A percentile compares a stretch with the other conserved stretches of the same genome.
Evolutionary conservation across 30 jellyfish, hydroid and myxozoan genomes (phyloP).

Genomic region (Pelagia noctiluca): DNA sequence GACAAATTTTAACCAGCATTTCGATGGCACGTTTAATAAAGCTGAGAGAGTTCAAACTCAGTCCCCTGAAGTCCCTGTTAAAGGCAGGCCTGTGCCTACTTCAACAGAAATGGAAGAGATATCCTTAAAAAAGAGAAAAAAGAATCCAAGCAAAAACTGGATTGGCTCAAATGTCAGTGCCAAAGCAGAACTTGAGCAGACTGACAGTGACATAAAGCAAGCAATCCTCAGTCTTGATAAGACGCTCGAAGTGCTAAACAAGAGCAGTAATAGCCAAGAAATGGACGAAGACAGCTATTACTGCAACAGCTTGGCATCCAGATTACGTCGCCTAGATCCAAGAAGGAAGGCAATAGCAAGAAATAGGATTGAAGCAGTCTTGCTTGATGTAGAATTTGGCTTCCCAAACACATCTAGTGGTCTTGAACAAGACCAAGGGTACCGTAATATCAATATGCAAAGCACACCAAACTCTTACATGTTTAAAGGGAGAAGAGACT

Average conservation of each 20-base stretch:
- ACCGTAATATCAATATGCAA: no score
- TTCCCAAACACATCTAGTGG: neutral
- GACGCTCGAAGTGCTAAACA: conserved; percentile 19
- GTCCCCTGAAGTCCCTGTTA: neutral
- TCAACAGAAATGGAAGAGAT: neutral
- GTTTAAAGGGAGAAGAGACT: neutral
- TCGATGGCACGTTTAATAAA: neutral
- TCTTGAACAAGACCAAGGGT: neutral
- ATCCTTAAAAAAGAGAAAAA: neutral
- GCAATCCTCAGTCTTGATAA: conserved; percentile 29
- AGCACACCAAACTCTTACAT: no score
- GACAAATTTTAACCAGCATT: neutral
- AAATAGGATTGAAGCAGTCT: conserved; percentile 8
- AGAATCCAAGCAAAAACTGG: conserved; percentile 16
- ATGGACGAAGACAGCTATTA: conserved; percentile 9
- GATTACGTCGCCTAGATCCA: neutral
- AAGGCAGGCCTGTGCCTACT: neutral
- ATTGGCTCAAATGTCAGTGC: conserved; percentile 33
- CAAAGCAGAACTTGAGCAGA: conserved; percentile 15
- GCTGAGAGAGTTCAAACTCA: conserved; percentile 1
- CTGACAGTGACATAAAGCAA: conserved; percentile 22
- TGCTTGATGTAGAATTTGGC: conserved; percentile 16
- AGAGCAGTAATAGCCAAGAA: conserved; percentile 12
- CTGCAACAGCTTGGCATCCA: neutral
- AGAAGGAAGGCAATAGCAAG: conserved; percentile 16